These are phyloP conservation scores for Pheosia tremula DNA, from an alignment of 2,888 invertebrate species.

Conservation along the genomic window DNA sequence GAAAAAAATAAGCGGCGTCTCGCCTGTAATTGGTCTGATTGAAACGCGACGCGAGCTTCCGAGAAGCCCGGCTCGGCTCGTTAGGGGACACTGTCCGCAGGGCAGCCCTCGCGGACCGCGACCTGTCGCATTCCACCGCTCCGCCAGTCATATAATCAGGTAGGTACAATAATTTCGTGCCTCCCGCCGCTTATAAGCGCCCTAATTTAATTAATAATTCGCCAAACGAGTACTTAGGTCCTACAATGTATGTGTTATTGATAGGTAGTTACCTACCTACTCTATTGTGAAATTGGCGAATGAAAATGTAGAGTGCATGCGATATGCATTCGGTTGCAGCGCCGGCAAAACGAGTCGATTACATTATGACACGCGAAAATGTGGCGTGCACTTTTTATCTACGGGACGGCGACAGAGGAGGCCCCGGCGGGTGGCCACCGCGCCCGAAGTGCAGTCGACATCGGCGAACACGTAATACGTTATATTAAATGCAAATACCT, in stretches of 20 bases:
- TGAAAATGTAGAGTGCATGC: conserved; percentile 38
- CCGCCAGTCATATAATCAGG: conserved; percentile 14
- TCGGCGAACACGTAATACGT: conserved; percentile 36
- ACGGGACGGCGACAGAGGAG: conserved; percentile 64
- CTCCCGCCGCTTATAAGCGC: conserved; percentile 13
- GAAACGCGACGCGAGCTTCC: conserved; percentile 80
- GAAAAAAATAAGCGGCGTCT: conserved; percentile 70
- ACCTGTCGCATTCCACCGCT: conserved; percentile 52
- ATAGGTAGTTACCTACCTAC: conserved; percentile 1
- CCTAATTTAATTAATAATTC: conserved; percentile 20
- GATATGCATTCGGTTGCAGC: conserved; percentile 55
- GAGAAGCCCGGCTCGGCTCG: conserved; percentile 75
- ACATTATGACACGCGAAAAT: conserved; percentile 62
- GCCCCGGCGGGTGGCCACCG: conserved; percentile 71
- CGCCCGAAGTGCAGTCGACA: conserved; percentile 60
- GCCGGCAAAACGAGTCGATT: conserved; percentile 48
- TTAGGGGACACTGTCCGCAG: conserved; percentile 72
- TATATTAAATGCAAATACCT: conserved; percentile 49
- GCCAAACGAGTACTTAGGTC: neutral
- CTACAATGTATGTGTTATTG: conserved; percentile 9
- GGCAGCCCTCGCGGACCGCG: conserved; percentile 48
- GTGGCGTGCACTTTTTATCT: conserved; percentile 75
- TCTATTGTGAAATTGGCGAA: conserved; percentile 32
- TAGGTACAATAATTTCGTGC: conserved; percentile 36
- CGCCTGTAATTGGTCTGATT: conserved; percentile 81